phyloP scores from a whole-genome alignment of 2,888 invertebrate genomes.

The Ptilodon capucinus region DNA sequence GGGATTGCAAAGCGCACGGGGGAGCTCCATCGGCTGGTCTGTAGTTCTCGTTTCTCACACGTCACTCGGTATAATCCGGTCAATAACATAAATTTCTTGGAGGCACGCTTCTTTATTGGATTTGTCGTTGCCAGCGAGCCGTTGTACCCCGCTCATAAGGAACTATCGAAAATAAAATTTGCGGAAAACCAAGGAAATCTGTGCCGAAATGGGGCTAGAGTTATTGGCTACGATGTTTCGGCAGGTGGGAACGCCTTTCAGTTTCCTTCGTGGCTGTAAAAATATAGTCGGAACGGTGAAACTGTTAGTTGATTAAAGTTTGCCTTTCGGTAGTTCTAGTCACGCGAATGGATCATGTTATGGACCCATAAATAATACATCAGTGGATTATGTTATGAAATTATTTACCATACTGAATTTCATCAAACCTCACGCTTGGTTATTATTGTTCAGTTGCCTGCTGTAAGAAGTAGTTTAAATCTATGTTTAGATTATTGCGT shows the following conservation, averaged over 20 bases:
- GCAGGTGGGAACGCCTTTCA: conserved; percentile 16
- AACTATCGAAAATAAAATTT: conserved; percentile 62
- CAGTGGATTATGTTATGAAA: neutral
- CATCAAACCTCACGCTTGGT: no score
- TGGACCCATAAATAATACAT: neutral
- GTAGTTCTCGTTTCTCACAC: conserved; percentile 55
- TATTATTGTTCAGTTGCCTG: no score
- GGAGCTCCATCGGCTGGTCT: conserved; percentile 53
- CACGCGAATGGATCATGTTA: neutral
- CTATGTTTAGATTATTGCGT: no score
- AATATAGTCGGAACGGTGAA: neutral
- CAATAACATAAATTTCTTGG: conserved; percentile 78
- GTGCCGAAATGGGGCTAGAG: conserved; percentile 34
- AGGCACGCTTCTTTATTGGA: conserved; percentile 74
- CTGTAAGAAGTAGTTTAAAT: no score
- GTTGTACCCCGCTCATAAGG: conserved; percentile 59
- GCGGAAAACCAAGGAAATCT: conserved; percentile 51
- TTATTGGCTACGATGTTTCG: conserved; percentile 12
- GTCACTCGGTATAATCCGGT: conserved; percentile 75
- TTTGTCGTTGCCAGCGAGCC: conserved; percentile 67
- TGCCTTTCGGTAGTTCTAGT: neutral
- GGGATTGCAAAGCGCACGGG: conserved; percentile 33
- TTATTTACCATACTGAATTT: neutral
- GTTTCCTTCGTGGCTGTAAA: no score
- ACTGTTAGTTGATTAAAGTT: neutral